These are phyloP conservation scores for Orthonyx spaldingii DNA, from an alignment of 2,113 vertebrate genomes.

Conservation along the genomic window DNA sequence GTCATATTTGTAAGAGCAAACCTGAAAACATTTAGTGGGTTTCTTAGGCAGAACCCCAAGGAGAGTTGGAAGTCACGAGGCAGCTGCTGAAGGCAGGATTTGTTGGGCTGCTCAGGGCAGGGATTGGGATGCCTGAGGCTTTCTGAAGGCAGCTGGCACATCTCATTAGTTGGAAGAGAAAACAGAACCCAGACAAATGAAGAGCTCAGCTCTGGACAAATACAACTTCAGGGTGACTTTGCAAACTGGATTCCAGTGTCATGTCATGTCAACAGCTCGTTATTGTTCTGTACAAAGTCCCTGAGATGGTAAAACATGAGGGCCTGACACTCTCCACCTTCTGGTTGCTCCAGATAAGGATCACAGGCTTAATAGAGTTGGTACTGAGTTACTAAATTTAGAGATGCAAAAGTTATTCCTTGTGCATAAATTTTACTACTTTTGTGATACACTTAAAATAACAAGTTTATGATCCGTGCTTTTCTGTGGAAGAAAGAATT, in stretches of 20 bases:
- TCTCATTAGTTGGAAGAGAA: not conserved
- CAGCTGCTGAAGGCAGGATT: not conserved
- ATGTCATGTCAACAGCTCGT: not conserved
- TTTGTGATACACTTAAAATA: not conserved
- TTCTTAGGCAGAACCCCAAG: not conserved
- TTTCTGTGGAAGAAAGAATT: not conserved
- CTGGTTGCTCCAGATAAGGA: not conserved
- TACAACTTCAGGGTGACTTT: not conserved
- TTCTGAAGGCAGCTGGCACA: constrained; percentile 5
- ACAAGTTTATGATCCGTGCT: not conserved
- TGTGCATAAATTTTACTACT: not conserved
- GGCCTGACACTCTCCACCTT: not conserved
- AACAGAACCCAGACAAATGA: not conserved
- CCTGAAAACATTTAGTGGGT: not conserved
- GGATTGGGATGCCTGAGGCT: not conserved
- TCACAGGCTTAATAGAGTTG: not conserved
- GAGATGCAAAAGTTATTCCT: not conserved
- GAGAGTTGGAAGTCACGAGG: not conserved
- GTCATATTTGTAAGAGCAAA: not conserved
- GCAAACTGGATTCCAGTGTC: not conserved
- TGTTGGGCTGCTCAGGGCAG: not conserved
- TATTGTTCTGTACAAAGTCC: not conserved
- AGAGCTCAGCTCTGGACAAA: not conserved
- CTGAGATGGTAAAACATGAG: constrained; percentile 1
- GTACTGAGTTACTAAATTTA: not conserved